phyloP scores from a whole-genome alignment of 2,797 vertebrate genomes.

The Trematomus bernacchii region DNA sequence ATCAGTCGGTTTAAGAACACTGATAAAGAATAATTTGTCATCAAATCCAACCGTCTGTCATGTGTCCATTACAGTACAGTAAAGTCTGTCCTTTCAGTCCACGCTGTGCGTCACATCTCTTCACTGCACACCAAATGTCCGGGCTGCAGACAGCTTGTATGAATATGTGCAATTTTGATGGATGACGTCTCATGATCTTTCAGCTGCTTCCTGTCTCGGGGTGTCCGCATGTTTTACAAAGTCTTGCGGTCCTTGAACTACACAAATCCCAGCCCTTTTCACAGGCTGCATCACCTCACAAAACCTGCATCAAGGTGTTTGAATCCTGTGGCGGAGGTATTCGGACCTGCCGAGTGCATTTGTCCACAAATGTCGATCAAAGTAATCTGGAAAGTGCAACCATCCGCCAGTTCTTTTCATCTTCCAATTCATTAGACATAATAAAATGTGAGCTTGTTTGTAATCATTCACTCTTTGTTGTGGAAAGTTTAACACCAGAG shows the following conservation, averaged over 20 bases:
- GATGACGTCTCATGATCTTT: constrained; percentile 24
- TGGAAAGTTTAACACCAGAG: constrained; percentile 24
- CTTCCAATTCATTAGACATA: constrained; percentile 26
- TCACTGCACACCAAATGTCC: constrained; percentile 24
- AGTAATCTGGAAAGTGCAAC: constrained; percentile 12
- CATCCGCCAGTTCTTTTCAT: constrained; percentile 27
- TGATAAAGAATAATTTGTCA: constrained; percentile 22
- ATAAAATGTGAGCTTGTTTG: constrained; percentile 30
- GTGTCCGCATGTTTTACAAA: constrained; percentile 24
- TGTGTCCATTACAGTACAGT: constrained; percentile 26
- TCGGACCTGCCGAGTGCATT: constrained; percentile 15
- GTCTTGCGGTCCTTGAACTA: constrained; percentile 33
- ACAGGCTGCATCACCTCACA: background rate
- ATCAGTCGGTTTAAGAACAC: constrained; percentile 21
- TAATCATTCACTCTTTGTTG: constrained; percentile 26
- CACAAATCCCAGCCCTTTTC: constrained; percentile 15
- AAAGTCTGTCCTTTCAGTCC: constrained; percentile 34
- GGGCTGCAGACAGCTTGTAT: constrained; percentile 18
- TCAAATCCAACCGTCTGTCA: constrained; percentile 42
- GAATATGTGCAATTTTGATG: constrained; percentile 10
- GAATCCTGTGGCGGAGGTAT: constrained; percentile 19
- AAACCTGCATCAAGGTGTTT: background rate
- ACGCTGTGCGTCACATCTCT: constrained; percentile 21
- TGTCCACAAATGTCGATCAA: constrained; percentile 33
- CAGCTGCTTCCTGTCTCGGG: constrained; percentile 16